These are phyloP conservation scores for Autographa gamma DNA, from an alignment of 2,888 invertebrate genomes.

Conservation along the genomic window DNA sequence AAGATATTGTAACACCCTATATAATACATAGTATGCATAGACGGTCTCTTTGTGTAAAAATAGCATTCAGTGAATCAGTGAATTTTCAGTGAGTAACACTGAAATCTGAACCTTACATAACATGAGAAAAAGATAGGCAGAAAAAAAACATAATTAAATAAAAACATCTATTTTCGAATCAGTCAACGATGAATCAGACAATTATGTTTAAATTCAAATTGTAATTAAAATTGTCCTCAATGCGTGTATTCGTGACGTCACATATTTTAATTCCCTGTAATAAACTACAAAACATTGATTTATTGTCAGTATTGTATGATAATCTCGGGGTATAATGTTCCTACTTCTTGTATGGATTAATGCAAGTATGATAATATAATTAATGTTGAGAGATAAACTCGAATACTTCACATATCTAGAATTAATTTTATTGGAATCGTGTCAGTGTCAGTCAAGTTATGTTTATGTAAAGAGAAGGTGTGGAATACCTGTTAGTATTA, in stretches of 20 bases:
- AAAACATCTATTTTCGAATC: too few relatives aligned
- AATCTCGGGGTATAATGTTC: constrained; percentile 37
- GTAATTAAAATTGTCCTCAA: too few relatives aligned
- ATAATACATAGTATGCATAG: too few relatives aligned
- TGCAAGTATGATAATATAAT: constrained; percentile 45
- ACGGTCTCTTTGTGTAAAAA: too few relatives aligned
- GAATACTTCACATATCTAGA: constrained; percentile 24
- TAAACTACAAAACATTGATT: constrained; percentile 27
- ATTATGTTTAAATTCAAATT: too few relatives aligned
- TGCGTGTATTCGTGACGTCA: not conserved
- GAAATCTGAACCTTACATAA: too few relatives aligned
- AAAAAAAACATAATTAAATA: too few relatives aligned
- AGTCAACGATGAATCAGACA: too few relatives aligned
- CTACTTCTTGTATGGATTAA: constrained; percentile 25
- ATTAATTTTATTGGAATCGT: constrained; percentile 32
- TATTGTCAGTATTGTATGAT: constrained; percentile 51
- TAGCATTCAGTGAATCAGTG: too few relatives aligned
- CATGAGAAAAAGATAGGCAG: too few relatives aligned
- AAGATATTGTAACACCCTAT: too few relatives aligned
- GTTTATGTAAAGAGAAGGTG: constrained; percentile 10
- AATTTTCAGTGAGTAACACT: too few relatives aligned
- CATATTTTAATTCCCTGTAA: not conserved
- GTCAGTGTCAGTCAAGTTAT: constrained; percentile 30
- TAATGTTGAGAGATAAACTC: constrained; percentile 32
- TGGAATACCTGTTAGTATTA: not conserved